These are phyloP conservation scores for Helicolenus hilgendorfi DNA, from an alignment of 2,797 vertebrate species.

Conservation along the genomic window DNA sequence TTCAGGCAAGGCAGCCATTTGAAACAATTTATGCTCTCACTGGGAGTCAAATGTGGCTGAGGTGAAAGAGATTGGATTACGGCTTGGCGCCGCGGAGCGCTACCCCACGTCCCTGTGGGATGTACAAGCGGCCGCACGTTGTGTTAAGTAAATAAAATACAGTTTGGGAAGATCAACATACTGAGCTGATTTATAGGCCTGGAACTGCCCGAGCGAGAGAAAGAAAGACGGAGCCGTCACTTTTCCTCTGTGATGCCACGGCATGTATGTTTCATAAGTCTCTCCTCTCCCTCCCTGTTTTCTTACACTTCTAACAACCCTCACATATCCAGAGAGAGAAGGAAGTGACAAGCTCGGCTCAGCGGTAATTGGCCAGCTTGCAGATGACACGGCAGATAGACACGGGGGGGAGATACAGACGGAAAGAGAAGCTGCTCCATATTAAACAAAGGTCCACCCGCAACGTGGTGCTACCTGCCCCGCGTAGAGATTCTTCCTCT, in stretches of 20 bases:
- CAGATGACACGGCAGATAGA: conserved; percentile 54
- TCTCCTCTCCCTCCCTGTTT: conserved; percentile 30
- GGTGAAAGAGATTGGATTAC: conserved; percentile 9
- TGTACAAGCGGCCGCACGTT: neutral
- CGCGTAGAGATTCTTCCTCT: neutral
- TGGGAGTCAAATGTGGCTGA: conserved; percentile 9
- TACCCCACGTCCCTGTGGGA: neutral
- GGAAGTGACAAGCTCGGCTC: conserved; percentile 69
- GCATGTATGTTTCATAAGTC: conserved; percentile 58
- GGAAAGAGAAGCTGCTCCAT: conserved; percentile 39
- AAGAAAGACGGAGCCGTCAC: neutral
- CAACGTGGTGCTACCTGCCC: conserved; percentile 14
- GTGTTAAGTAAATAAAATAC: conserved; percentile 34
- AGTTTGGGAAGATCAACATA: conserved; percentile 23
- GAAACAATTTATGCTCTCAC: neutral
- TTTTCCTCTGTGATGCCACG: conserved; percentile 15
- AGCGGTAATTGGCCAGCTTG: conserved; percentile 64
- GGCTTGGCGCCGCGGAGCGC: neutral
- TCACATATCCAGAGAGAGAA: conserved; percentile 63
- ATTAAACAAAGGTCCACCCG: conserved; percentile 48
- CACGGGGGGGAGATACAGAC: conserved; percentile 28
- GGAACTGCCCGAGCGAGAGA: neutral
- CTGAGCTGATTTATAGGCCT: conserved; percentile 11
- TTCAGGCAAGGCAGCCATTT: neutral
- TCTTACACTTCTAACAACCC: conserved; percentile 50